Conservation (phyloP, 2,113 vertebrate genomes). For the Stictonetta naevosa region DNA sequence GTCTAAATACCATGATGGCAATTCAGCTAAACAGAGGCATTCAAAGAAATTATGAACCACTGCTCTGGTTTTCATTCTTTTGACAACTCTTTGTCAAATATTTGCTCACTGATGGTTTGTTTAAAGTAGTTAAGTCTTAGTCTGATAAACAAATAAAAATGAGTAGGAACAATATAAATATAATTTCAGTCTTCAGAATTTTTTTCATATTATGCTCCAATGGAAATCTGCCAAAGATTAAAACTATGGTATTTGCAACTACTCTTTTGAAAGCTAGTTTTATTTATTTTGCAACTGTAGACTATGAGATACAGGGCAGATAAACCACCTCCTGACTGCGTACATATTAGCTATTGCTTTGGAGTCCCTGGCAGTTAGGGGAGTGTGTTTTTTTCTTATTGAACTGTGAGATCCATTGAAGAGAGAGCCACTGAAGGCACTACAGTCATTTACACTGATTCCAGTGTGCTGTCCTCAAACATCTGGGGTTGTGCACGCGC, state of each 20-base stretch:
- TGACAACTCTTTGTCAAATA: slow-evolving; percentile 23
- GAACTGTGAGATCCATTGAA: not conserved
- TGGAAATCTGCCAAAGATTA: not conserved
- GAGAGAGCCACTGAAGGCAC: not conserved
- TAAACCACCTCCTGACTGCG: not conserved
- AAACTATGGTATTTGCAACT: not conserved
- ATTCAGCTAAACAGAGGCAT: slow-evolving; percentile 18
- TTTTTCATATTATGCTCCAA: not conserved
- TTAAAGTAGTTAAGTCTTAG: not conserved
- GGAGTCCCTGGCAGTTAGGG: not conserved
- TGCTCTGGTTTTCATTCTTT: slow-evolving; percentile 6
- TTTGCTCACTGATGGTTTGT: slow-evolving; percentile 18
- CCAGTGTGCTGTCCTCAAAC: not conserved
- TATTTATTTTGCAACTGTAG: not conserved
- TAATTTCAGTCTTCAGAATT: not conserved
- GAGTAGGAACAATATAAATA: not conserved
- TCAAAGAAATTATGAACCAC: not conserved
- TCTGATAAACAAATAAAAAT: slow-evolving; percentile 14
- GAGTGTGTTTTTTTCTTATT: not conserved
- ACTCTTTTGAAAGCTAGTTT: not conserved
- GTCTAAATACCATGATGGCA: slow-evolving; percentile 15
- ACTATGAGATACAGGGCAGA: not conserved
- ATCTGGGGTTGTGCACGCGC: accelerated
- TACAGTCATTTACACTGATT: not conserved
- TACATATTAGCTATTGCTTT: not conserved